Evolutionary conservation across 2,797 vertebrate genomes (phyloP).

Genomic region (Pagetopsis macropterus): DNA sequence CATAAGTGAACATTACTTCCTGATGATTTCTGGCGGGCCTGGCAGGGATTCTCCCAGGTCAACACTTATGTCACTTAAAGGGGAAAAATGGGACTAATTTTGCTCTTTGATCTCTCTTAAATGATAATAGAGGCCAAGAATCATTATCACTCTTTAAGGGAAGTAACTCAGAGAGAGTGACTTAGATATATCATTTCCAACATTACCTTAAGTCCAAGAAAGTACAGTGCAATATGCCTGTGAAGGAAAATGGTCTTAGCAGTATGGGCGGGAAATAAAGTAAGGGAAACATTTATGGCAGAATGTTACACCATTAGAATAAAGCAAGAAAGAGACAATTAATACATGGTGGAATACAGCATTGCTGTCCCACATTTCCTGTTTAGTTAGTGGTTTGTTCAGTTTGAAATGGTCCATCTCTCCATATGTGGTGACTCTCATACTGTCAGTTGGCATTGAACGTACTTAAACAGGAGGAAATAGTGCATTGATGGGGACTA

Average conservation of each 20-base stretch:
- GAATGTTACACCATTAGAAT: conserved; percentile 9
- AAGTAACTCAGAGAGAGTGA: conserved; percentile 55
- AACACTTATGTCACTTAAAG: conserved; percentile 76
- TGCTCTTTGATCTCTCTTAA: conserved; percentile 80
- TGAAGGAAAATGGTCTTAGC: conserved; percentile 2
- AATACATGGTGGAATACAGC: background rate
- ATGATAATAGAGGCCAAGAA: conserved; percentile 77
- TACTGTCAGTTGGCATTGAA: too few relatives aligned
- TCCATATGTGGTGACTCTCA: too few relatives aligned
- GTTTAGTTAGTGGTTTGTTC: background rate
- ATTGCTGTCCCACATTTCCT: background rate
- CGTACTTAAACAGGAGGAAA: too few relatives aligned
- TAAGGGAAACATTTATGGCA: background rate
- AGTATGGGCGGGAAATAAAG: conserved; percentile 3
- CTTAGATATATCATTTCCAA: conserved; percentile 42
- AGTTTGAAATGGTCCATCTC: background rate
- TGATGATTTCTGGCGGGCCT: conserved; percentile 81
- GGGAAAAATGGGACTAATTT: conserved; percentile 70
- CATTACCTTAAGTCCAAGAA: conserved; percentile 13
- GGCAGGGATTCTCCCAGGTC: conserved; percentile 71
- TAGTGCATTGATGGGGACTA: too few relatives aligned
- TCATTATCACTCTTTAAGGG: conserved; percentile 65
- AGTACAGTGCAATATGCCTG: conserved; percentile 13
- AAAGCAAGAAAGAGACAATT: background rate
- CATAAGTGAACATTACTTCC: conserved; percentile 90